Base-by-base conservation (phyloP, 2,888 invertebrate genomes). In the Sphaerophoria taeniata region DNA sequence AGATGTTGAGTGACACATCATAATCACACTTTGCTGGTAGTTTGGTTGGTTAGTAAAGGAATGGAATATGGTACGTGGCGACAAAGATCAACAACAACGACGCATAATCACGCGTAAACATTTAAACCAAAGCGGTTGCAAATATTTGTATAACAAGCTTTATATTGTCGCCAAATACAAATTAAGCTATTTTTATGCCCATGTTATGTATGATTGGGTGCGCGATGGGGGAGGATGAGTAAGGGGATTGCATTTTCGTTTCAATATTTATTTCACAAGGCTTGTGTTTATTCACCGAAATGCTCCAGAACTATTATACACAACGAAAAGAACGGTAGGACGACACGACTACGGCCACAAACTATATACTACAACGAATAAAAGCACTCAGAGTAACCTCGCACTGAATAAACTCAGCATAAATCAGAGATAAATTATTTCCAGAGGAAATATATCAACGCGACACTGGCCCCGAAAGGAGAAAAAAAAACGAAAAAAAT, bases 401-500 rank as follows among this genome's bases (percentile, higher is more conserved):
- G 43, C 63, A 83, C 58, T 58, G 69, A 61, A 69, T 82, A 61
- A 49, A 63, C 36, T 71, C 49, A 75, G 79, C 84, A 75, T 84
- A 75, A 75, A 84, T 72, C 79, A 49, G 14, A 47, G 71, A 79
- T 79, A 84, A 84, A 73, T 72, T 84, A 79, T 84, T 60, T 75
- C 51, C 65, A 67, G 70, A 55, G 71, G 71, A 70, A 61, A 74
- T 60, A 78, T 67, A 74, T 69, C 16, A 70, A 39, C 65, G 51
- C 70, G 31, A 36, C 43, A 63, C 65, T 51, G 63, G 58, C 7
- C 43, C 24, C 31, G 49, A 58, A 56, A 36, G 36, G 12, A 12
- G 12, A 12, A 39, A 49, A 47, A 14, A 39, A 39, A 60, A 9
- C 39, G 39, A 16, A 34, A 61, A 67, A 67, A 73, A 49, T 60